Evolutionary conservation across 2,888 invertebrate species (phyloP).

Genomic region (Tetramorium bicarinatum): DNA sequence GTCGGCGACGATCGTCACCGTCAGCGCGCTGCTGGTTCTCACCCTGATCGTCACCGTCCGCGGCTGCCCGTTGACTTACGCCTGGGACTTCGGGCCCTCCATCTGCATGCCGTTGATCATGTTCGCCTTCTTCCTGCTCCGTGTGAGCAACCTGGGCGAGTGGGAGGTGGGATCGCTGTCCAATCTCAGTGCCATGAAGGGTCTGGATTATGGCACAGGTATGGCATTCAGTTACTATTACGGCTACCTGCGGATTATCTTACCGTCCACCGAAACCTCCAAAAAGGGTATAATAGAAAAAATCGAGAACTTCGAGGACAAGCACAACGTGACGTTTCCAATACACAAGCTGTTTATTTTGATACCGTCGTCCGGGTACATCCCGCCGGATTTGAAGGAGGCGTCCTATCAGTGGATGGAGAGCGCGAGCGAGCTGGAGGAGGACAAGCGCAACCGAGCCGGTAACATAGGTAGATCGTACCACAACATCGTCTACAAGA

Average conservation of each 20-base stretch:
- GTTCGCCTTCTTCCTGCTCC: slow-evolving; percentile 27
- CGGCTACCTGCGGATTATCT: slow-evolving; percentile 89
- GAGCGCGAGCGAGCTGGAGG: slow-evolving; percentile 83
- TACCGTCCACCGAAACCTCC: slow-evolving; percentile 87
- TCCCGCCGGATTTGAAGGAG: slow-evolving; percentile 88
- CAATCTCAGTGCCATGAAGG: slow-evolving; percentile 79
- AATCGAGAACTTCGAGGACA: slow-evolving; percentile 86
- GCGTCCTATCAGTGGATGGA: slow-evolving; percentile 86
- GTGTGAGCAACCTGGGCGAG: background rate
- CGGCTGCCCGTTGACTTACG: background rate
- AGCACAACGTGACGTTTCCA: slow-evolving; percentile 87
- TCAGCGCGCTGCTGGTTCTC: background rate
- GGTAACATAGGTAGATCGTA: slow-evolving; percentile 88
- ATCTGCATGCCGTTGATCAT: background rate
- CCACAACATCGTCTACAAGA: slow-evolving; percentile 89
- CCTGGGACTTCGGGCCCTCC: background rate
- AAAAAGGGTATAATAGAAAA: slow-evolving; percentile 81
- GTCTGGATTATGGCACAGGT: slow-evolving; percentile 88
- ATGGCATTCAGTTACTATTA: slow-evolving; percentile 90
- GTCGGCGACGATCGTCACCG: background rate
- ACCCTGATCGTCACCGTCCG: background rate
- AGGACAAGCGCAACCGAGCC: slow-evolving; percentile 87
- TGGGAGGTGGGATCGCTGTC: background rate
- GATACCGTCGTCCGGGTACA: slow-evolving; percentile 88
- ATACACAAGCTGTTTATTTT: slow-evolving; percentile 89